Evolutionary conservation across 2,113 vertebrate genomes (phyloP).

Genomic region (Columba livia): DNA sequence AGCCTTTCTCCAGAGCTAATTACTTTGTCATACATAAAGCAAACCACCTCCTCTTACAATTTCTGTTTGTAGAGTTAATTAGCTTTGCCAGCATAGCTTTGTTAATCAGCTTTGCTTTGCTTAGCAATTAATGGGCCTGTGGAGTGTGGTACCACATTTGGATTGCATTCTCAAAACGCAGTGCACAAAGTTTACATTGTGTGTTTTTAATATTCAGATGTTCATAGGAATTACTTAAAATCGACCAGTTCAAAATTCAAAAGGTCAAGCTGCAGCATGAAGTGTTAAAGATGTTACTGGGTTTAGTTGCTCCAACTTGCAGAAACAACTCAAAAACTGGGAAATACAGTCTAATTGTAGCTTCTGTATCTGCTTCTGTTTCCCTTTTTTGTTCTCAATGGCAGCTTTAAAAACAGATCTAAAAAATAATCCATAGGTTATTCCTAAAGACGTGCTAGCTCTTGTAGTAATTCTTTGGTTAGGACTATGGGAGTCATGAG

Average conservation of each 20-base stretch:
- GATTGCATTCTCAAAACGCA: not conserved
- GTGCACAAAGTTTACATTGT: not conserved
- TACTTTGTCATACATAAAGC: not conserved
- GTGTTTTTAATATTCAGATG: not conserved
- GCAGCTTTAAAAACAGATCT: not conserved
- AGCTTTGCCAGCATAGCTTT: not conserved
- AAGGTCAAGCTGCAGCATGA: not conserved
- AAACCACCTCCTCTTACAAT: not conserved
- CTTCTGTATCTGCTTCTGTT: not conserved
- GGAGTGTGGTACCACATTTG: not conserved
- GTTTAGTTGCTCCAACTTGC: not conserved
- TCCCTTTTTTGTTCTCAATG: not conserved
- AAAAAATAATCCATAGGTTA: not conserved
- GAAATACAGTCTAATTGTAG: not conserved
- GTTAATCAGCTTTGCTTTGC: not conserved
- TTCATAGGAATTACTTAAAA: not conserved
- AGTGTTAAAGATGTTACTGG: not conserved
- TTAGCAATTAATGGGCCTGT: not conserved
- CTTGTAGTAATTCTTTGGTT: not conserved
- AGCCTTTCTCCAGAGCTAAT: not conserved
- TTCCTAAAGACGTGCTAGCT: not conserved
- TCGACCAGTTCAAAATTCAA: not conserved
- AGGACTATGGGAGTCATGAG: not conserved
- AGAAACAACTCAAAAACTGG: not conserved
- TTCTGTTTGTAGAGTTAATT: constrained; percentile 1